phyloP scores from a whole-genome alignment of 2,113 vertebrate species.

The Rallus limicola region DNA sequence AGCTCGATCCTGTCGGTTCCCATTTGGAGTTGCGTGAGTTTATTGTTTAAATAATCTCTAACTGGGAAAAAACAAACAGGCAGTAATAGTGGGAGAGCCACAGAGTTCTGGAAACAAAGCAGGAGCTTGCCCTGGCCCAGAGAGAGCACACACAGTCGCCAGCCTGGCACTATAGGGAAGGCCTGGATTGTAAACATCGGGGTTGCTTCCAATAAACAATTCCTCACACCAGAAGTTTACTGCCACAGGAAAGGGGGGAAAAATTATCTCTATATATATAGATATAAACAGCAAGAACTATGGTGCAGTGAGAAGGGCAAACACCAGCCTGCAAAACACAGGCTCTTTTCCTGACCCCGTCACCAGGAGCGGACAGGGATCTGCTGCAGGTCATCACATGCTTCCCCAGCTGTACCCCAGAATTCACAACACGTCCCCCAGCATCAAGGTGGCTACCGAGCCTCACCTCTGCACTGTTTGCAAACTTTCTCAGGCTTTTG shows the following conservation, averaged over 20 bases:
- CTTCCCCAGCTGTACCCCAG: background rate
- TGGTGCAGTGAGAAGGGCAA: background rate
- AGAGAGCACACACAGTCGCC: fast-evolving
- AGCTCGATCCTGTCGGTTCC: background rate
- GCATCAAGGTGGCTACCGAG: background rate
- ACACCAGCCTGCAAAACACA: background rate
- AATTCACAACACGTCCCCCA: background rate
- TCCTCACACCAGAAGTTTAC: background rate
- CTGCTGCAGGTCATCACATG: background rate
- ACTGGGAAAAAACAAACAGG: background rate
- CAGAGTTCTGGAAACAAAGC: background rate
- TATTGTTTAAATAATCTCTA: background rate
- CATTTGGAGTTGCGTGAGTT: fast-evolving
- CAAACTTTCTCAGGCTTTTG: conserved; percentile 31
- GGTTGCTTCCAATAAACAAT: background rate
- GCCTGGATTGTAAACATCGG: fast-evolving
- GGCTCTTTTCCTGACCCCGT: background rate
- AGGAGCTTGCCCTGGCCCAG: background rate
- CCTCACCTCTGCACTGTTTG: background rate
- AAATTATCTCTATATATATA: too few species aligned
- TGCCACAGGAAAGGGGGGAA: fast-evolving
- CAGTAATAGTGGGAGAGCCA: background rate
- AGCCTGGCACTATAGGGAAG: fast-evolving
- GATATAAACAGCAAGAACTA: background rate
- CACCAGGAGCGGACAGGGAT: background rate